These are phyloP conservation scores for Tetrax tetrax DNA, from an alignment of 2,113 vertebrate genomes.

Conservation along the genomic window DNA sequence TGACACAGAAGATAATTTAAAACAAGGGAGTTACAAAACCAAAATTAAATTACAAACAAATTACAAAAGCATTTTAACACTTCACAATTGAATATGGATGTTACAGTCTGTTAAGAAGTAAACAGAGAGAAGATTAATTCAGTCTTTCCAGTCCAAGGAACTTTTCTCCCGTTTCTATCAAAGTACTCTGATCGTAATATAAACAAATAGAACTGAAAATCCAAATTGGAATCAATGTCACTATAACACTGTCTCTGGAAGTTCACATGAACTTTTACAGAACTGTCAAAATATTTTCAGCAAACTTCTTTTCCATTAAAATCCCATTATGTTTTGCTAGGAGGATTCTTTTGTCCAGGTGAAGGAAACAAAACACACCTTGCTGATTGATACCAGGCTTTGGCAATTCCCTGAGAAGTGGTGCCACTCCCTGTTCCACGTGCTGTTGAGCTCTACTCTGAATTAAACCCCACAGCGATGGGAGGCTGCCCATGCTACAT, in stretches of 20 bases:
- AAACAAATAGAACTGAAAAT: neutral
- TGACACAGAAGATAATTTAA: neutral
- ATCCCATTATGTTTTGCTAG: neutral
- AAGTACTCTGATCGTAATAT: neutral
- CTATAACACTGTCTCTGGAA: neutral
- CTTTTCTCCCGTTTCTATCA: neutral
- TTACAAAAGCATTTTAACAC: neutral
- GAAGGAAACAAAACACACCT: neutral
- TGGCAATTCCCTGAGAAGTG: neutral
- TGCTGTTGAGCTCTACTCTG: neutral
- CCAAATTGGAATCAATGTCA: neutral
- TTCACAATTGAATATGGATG: neutral
- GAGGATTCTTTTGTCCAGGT: neutral
- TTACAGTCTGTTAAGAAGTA: neutral
- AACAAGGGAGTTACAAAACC: neutral
- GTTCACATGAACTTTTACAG: neutral
- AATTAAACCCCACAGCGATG: too few relatives aligned
- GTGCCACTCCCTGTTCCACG: neutral
- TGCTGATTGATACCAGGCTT: neutral
- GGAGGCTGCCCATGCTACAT: neutral
- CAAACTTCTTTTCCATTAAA: neutral
- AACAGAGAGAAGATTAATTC: neutral
- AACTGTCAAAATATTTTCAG: neutral
- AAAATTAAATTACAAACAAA: neutral
- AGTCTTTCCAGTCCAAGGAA: neutral